These are phyloP conservation scores for Scrobipalpa costella DNA, from an alignment of 2,888 invertebrate species.

Conservation along the genomic window DNA sequence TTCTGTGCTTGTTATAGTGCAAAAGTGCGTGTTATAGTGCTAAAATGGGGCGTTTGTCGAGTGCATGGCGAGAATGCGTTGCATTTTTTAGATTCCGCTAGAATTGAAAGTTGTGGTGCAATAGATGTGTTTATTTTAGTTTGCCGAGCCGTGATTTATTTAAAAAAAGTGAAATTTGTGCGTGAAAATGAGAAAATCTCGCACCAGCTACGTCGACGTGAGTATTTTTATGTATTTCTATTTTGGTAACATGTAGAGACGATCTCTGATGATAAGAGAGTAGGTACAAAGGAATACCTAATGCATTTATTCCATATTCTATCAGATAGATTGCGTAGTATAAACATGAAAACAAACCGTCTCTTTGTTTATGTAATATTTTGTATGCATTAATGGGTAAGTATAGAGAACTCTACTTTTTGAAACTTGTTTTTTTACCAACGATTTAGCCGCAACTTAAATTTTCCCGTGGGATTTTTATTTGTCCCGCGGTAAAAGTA, in stretches of 20 bases:
- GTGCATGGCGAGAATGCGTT: constrained; percentile 47
- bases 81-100: constrained; percentile 62
- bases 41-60: constrained; percentile 47
- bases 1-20: no score
- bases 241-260: background rate
- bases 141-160: constrained; percentile 38
- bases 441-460: no score
- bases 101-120: constrained; percentile 61
- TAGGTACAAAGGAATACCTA: background rate
- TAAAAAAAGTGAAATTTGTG: constrained; percentile 37
- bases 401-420: no score
- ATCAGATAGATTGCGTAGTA: background rate
- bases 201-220: constrained; percentile 49
- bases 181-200: constrained; percentile 49
- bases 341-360: no score
- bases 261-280: background rate
- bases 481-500: no score
- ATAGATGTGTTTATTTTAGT: constrained; percentile 45
- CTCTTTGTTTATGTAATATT: no score
- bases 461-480: no score
- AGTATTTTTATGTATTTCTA: constrained; percentile 39
- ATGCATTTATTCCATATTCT: background rate
- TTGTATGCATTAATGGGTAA: no score
- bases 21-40: constrained; percentile 32
- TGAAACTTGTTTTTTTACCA: no score